Conservation (phyloP, 1,140 invertebrate genomes). For the Araneus ventricosus region DNA sequence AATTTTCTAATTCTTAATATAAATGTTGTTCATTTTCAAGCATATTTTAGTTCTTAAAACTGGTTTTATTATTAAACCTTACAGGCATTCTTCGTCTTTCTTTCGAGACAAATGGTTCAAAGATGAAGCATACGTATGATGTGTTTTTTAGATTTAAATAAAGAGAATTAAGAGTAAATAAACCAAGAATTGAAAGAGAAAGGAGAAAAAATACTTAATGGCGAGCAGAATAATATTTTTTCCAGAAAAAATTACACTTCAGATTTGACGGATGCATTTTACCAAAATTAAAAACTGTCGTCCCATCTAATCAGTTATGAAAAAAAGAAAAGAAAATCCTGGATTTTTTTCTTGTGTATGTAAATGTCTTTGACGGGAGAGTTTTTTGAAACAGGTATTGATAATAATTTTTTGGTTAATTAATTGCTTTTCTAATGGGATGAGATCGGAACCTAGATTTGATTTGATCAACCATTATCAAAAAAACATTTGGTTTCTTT, state of each 20-base stretch:
- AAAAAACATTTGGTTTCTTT: neutral
- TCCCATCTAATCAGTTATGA: neutral
- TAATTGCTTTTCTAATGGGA: neutral
- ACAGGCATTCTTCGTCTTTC: too few species aligned
- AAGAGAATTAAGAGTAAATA: too few species aligned
- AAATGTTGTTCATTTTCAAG: too few species aligned
- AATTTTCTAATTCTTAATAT: too few species aligned
- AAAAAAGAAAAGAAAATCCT: neutral
- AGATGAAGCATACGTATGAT: too few species aligned
- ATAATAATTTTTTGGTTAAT: neutral
- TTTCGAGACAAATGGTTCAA: too few species aligned
- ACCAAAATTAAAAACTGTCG: neutral
- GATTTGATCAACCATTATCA: neutral
- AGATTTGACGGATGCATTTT: neutral
- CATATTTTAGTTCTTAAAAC: too few species aligned
- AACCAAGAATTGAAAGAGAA: too few species aligned
- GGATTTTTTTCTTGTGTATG: neutral
- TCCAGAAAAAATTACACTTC: neutral
- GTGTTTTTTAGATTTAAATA: too few species aligned
- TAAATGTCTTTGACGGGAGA: neutral
- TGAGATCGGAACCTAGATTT: neutral
- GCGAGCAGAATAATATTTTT: neutral
- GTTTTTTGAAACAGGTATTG: neutral
- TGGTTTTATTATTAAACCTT: too few species aligned
- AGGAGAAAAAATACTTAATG: neutral